Conservation (phyloP, 2,888 invertebrate species). For the Tachystola acroxantha region DNA sequence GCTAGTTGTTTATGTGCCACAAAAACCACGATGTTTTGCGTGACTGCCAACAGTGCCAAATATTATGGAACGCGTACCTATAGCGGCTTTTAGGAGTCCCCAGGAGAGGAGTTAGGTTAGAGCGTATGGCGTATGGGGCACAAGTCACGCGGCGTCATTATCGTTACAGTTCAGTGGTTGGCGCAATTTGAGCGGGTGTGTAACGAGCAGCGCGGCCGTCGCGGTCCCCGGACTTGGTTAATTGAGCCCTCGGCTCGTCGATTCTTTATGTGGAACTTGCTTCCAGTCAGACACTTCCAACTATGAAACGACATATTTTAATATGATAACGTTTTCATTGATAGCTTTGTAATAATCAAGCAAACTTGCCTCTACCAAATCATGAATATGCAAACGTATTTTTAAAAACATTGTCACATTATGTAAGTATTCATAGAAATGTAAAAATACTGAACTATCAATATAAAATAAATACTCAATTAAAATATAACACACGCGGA, state of each 20-base stretch:
- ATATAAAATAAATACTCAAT: too few species aligned
- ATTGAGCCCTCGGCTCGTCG: slow-evolving; percentile 47
- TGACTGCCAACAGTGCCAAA: slow-evolving; percentile 60
- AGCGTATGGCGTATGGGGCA: slow-evolving; percentile 53
- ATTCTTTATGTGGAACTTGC: slow-evolving; percentile 43
- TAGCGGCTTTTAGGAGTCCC: slow-evolving; percentile 65
- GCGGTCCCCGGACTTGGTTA: slow-evolving; percentile 54
- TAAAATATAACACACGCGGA: too few species aligned
- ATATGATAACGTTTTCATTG: too few species aligned
- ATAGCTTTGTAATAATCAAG: too few species aligned
- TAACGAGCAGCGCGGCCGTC: slow-evolving; percentile 54
- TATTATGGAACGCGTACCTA: slow-evolving; percentile 41
- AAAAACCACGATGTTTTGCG: slow-evolving; percentile 68
- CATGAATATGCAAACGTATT: too few species aligned
- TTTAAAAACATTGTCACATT: too few species aligned
- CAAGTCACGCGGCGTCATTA: slow-evolving; percentile 60
- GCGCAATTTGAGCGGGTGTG: slow-evolving; percentile 58
- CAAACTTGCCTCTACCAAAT: too few species aligned
- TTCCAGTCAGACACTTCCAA: slow-evolving; percentile 2
- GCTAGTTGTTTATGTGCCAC: slow-evolving; percentile 72
- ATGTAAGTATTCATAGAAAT: too few species aligned
- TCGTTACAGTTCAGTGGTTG: slow-evolving; percentile 62
- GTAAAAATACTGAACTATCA: too few species aligned
- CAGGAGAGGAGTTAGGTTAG: slow-evolving; percentile 64
- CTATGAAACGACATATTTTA: neutral